Percentiles rank a stretch among this genome's conserved stretches.
Conservation (phyloP, 2,888 invertebrate species). For the Cacoxenus indagator region DNA sequence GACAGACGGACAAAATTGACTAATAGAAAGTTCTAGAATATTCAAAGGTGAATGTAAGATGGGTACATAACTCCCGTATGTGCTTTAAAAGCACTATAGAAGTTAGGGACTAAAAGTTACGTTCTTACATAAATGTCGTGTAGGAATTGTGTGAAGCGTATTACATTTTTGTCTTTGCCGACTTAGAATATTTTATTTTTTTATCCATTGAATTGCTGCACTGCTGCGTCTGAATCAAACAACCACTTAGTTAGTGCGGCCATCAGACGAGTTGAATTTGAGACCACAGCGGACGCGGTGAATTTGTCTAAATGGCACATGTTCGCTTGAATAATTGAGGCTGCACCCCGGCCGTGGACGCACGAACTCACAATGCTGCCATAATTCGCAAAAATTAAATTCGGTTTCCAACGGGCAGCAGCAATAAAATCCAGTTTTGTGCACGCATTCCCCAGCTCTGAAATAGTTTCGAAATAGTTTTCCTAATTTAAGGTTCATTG, state of each 20-base stretch:
- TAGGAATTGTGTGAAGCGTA: not conserved
- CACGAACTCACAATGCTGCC: conserved; percentile 5
- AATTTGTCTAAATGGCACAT: conserved; percentile 8
- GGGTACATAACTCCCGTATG: too few relatives aligned
- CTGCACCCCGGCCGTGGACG: not conserved
- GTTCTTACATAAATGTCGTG: not conserved
- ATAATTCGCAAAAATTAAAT: not conserved
- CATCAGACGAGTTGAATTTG: not conserved
- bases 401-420: not conserved
- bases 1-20: too few relatives aligned
- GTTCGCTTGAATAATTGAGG: not conserved
- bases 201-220: not conserved
- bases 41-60: too few relatives aligned
- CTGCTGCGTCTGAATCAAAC: not conserved
- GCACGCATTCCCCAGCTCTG: not conserved
- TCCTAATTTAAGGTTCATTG: too few relatives aligned
- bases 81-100: too few relatives aligned
- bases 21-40: too few relatives aligned
- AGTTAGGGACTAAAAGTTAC: too few relatives aligned
- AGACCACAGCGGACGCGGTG: conserved; percentile 6
- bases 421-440: not conserved
- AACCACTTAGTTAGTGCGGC: not conserved
- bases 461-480: not conserved
- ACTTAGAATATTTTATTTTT: not conserved
- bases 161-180: not conserved